Conservation (phyloP, 2,888 invertebrate genomes). For the Ctenicera cuprea region DNA sequence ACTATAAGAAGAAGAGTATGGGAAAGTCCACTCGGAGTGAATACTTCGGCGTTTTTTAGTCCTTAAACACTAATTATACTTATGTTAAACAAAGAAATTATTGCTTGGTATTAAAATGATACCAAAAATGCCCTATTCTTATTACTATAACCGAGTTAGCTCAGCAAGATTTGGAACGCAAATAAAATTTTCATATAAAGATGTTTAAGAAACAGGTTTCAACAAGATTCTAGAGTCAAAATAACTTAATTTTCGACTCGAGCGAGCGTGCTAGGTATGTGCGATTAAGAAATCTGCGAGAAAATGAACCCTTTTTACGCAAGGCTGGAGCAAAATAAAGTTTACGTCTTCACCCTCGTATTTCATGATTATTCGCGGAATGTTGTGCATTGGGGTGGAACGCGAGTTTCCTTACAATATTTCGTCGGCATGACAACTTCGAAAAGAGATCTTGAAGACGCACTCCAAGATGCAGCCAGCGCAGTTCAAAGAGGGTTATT, state of each 20-base stretch:
- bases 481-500: constrained; percentile 37
- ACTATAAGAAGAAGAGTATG: no score
- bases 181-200: constrained; percentile 21
- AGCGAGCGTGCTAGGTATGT: constrained; percentile 27
- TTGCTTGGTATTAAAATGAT: no score
- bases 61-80: no score
- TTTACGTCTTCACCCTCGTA: constrained; percentile 61
- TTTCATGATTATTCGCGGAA: constrained; percentile 64
- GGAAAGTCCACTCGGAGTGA: no score
- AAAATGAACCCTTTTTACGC: constrained; percentile 59
- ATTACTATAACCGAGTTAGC: background rate
- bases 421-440: constrained; percentile 66
- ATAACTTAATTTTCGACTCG: constrained; percentile 40
- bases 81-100: no score
- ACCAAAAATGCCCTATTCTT: no score
- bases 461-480: constrained; percentile 37
- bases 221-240: constrained; percentile 17
- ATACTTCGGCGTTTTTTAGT: no score
- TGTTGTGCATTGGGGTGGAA: constrained; percentile 62
- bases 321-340: constrained; percentile 57
- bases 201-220: background rate
- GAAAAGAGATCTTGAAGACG: constrained; percentile 53
- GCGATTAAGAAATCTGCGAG: constrained; percentile 36
- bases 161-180: background rate
- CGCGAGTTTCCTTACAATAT: constrained; percentile 63